Conservation (phyloP, 2,797 vertebrate genomes). For the Alauda arvensis region DNA sequence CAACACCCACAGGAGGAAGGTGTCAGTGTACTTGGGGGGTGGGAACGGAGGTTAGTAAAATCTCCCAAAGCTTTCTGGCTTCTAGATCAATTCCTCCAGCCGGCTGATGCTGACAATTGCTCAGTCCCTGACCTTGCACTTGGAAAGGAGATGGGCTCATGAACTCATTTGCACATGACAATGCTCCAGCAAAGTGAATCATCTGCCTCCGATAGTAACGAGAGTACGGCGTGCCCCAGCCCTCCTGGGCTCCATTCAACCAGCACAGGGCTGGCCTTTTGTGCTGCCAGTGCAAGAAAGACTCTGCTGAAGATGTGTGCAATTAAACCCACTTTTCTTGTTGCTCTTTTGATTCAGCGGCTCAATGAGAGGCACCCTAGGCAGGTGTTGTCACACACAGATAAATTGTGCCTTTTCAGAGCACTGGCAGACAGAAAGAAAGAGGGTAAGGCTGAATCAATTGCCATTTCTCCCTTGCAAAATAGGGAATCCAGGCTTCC, state of each 20-base stretch:
- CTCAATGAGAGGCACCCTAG: constrained; percentile 65
- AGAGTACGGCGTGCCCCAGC: constrained; percentile 73
- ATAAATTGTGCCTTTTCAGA: constrained; percentile 68
- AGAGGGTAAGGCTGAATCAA: constrained; percentile 59
- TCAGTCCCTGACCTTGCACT: constrained; percentile 67
- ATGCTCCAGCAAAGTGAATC: constrained; percentile 69
- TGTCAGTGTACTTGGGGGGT: neutral
- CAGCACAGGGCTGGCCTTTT: constrained; percentile 65
- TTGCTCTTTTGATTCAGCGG: constrained; percentile 75
- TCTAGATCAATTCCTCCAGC: constrained; percentile 62
- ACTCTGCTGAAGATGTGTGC: constrained; percentile 68
- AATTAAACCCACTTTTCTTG: constrained; percentile 79
- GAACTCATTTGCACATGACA: constrained; percentile 77
- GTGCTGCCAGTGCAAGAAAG: constrained; percentile 70
- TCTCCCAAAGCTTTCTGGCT: constrained; percentile 36
- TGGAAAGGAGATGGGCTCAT: constrained; percentile 72
- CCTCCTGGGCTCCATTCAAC: constrained; percentile 67
- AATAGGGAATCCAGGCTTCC: constrained; percentile 34
- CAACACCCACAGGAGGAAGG: constrained; percentile 37
- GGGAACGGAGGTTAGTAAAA: constrained; percentile 38
- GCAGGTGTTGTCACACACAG: constrained; percentile 75
- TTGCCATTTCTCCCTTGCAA: constrained; percentile 59
- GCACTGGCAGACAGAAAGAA: constrained; percentile 40
- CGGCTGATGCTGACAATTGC: constrained; percentile 68
- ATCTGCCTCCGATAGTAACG: constrained; percentile 68